These are phyloP conservation scores for Platanista minor DNA, from an alignment of 2,113 vertebrate genomes.

Conservation along the genomic window DNA sequence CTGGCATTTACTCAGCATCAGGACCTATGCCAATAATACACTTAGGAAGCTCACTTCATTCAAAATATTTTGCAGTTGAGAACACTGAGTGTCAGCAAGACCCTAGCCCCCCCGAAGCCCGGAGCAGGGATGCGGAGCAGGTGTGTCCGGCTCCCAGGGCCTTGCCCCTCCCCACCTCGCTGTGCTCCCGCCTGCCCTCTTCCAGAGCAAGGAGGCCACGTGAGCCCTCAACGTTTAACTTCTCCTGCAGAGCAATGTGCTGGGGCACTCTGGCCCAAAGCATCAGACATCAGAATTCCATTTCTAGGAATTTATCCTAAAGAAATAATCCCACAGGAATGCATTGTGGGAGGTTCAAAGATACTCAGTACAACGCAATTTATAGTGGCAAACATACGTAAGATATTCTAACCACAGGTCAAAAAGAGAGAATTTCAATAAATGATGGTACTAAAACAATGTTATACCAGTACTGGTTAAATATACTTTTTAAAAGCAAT, in stretches of 20 bases:
- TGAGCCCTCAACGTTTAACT: fast-evolving
- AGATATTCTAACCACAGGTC: background rate
- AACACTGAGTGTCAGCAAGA: background rate
- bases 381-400: background rate
- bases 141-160: no score
- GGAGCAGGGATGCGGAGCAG: background rate
- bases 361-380: background rate
- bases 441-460: background rate
- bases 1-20: background rate
- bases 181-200: fast-evolving
- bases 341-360: background rate
- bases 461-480: fast-evolving
- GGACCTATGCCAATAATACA: no score
- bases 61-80: background rate
- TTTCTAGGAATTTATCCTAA: background rate
- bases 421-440: background rate
- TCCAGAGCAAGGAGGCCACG: background rate
- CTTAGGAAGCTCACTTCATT: background rate
- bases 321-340: background rate
- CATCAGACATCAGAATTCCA: background rate
- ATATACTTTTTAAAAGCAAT: background rate
- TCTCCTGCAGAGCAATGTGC: background rate
- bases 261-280: background rate
- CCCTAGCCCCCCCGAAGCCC: background rate
- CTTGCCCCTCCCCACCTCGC: no score